Percentiles rank a stretch among this genome's conserved stretches.
Evolutionary conservation across 2,888 invertebrate species (phyloP).

Genomic region (Rhorus exstirpatorius): DNA sequence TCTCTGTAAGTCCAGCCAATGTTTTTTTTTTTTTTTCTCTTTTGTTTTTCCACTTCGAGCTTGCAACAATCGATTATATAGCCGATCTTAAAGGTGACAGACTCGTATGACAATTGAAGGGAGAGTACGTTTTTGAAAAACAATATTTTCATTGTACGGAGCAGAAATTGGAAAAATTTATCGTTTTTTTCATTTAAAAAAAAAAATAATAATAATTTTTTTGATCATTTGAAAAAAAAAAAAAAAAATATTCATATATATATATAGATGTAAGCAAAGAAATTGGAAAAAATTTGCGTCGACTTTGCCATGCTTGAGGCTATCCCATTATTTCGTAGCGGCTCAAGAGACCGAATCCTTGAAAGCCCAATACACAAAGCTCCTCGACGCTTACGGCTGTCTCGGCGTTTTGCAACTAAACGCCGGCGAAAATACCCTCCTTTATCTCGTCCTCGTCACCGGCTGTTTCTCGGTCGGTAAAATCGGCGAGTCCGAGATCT

Average conservation of each 20-base stretch:
- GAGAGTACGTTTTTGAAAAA: too few relatives aligned
- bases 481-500: slow-evolving; percentile 97
- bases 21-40: slow-evolving; percentile 26
- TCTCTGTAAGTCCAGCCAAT: slow-evolving; percentile 88
- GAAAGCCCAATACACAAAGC: slow-evolving; percentile 95
- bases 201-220: too few relatives aligned
- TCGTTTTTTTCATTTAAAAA: too few relatives aligned
- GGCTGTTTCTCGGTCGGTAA: slow-evolving; percentile 99
- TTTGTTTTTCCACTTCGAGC: slow-evolving; percentile 14
- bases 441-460: slow-evolving; percentile 97
- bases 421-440: slow-evolving; percentile 93
- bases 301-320: too few relatives aligned
- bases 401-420: slow-evolving; percentile 96
- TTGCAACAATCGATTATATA: slow-evolving; percentile 43
- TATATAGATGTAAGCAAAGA: too few relatives aligned
- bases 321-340: slow-evolving; percentile 88
- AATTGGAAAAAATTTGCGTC: too few relatives aligned
- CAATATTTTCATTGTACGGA: too few relatives aligned
- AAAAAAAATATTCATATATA: too few relatives aligned
- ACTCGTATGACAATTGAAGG: not conserved
- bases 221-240: too few relatives aligned
- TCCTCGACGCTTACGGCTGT: slow-evolving; percentile 98
- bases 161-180: too few relatives aligned
- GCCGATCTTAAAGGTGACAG: slow-evolving; percentile 3
- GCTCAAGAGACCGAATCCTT: slow-evolving; percentile 95